Conservation (phyloP, 2,113 vertebrate genomes). For the Erythrocebus patas region DNA sequence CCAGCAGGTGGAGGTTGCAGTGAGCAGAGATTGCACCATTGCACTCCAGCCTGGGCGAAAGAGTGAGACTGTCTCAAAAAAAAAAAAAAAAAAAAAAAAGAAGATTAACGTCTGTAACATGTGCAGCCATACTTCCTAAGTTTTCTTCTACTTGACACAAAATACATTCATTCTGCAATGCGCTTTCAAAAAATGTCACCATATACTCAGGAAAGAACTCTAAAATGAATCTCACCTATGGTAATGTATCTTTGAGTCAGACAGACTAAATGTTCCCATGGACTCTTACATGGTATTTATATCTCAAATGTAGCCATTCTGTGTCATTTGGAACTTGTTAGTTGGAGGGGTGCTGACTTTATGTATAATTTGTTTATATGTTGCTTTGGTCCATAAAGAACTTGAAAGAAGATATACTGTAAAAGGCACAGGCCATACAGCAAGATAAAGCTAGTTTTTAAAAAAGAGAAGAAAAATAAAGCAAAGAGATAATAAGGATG, state of each 20-base stretch:
- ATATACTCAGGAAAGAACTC: not conserved
- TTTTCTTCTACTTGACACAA: not conserved
- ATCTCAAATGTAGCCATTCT: not conserved
- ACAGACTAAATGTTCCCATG: not conserved
- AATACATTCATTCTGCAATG: not conserved
- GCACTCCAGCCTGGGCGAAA: too few relatives aligned
- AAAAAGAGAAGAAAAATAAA: not conserved
- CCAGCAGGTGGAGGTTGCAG: too few relatives aligned
- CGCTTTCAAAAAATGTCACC: not conserved
- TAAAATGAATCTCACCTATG: not conserved
- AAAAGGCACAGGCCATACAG: not conserved
- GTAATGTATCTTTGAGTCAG: not conserved
- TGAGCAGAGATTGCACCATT: too few relatives aligned
- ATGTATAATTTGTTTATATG: not conserved
- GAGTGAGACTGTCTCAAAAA: too few relatives aligned
- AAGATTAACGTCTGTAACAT: not conserved
- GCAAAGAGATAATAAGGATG: not conserved
- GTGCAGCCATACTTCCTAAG: not conserved
- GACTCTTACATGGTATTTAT: not conserved
- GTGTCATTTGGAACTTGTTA: not conserved
- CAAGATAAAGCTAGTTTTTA: not conserved
- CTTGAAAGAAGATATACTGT: not conserved
- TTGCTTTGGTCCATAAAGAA: not conserved
- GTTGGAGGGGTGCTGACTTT: not conserved
- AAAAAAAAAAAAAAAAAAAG: too few relatives aligned